Evolutionary conservation across 2,888 invertebrate species (phyloP).

Genomic region (Drosophila kuntzei): DNA sequence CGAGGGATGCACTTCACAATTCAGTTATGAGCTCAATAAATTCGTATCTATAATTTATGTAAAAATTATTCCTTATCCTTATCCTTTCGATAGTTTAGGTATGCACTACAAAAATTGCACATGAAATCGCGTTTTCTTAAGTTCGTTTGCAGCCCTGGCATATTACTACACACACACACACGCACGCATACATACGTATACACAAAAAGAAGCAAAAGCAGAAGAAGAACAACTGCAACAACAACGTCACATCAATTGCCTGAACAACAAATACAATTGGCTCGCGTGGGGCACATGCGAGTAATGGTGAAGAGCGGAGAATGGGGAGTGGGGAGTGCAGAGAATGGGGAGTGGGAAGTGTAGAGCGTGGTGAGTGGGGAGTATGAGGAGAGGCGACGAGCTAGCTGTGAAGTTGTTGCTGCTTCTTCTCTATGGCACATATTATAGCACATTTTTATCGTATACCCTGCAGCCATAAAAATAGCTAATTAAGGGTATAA

Average conservation of each 20-base stretch:
- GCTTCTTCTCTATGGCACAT: slow-evolving; percentile 44
- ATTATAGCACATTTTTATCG: slow-evolving; percentile 36
- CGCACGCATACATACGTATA: neutral
- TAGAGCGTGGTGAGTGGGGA: slow-evolving; percentile 4
- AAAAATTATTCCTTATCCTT: neutral
- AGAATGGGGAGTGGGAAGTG: neutral
- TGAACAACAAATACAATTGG: slow-evolving; percentile 57
- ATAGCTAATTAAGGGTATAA: neutral
- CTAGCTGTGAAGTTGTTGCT: slow-evolving; percentile 24
- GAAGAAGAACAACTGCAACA: slow-evolving; percentile 27
- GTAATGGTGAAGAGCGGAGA: slow-evolving; percentile 1
- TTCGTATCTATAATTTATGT: neutral
- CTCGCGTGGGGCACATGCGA: slow-evolving; percentile 50
- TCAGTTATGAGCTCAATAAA: neutral
- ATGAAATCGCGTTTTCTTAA: neutral
- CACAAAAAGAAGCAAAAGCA: slow-evolving; percentile 19
- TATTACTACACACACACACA: slow-evolving; percentile 31
- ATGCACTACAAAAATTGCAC: neutral
- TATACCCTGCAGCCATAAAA: slow-evolving; percentile 17
- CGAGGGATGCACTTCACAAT: slow-evolving; percentile 22
- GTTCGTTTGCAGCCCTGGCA: slow-evolving; percentile 41
- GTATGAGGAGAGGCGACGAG: slow-evolving; percentile 6
- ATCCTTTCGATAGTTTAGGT: neutral
- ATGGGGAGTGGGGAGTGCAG: slow-evolving; percentile 2
- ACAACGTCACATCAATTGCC: slow-evolving; percentile 49